Evolutionary conservation across 2,888 invertebrate species (phyloP).

Genomic region (Amiota mariae): DNA sequence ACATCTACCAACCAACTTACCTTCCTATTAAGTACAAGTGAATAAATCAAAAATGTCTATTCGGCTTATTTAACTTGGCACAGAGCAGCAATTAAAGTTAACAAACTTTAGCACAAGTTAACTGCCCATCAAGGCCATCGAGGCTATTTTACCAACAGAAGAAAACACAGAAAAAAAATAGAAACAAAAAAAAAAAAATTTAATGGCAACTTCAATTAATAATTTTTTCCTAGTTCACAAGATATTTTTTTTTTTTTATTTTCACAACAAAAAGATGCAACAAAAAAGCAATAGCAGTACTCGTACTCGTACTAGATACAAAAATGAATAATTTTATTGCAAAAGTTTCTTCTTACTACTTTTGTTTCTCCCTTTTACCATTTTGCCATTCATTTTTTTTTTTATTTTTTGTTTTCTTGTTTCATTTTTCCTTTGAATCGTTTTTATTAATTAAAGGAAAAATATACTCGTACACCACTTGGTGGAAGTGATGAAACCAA

Average conservation of each 20-base stretch:
- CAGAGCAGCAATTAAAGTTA: conserved; percentile 17
- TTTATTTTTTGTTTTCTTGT: conserved; percentile 3
- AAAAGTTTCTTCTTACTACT: conserved; percentile 16
- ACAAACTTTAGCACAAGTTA: conserved; percentile 7
- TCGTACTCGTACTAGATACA: conserved; percentile 8
- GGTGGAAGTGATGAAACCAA: background rate
- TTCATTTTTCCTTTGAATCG: background rate
- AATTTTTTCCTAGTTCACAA: background rate
- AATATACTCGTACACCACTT: no score
- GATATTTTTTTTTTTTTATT: conserved; percentile 11
- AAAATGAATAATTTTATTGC: conserved; percentile 27
- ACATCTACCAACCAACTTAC: no score
- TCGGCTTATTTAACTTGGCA: conserved; percentile 8
- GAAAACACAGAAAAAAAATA: conserved; percentile 24
- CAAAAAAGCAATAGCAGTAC: background rate
- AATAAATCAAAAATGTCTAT: conserved; percentile 16
- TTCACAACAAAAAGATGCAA: background rate
- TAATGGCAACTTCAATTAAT: conserved; percentile 27
- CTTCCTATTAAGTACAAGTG: background rate
- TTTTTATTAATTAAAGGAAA: conserved; percentile 22
- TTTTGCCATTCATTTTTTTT: conserved; percentile 9
- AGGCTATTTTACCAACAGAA: background rate
- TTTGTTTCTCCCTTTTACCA: background rate
- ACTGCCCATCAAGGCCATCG: background rate
- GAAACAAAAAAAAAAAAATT: conserved; percentile 12